Conservation (phyloP, 2,888 invertebrate species). For the Sesia apiformis region DNA sequence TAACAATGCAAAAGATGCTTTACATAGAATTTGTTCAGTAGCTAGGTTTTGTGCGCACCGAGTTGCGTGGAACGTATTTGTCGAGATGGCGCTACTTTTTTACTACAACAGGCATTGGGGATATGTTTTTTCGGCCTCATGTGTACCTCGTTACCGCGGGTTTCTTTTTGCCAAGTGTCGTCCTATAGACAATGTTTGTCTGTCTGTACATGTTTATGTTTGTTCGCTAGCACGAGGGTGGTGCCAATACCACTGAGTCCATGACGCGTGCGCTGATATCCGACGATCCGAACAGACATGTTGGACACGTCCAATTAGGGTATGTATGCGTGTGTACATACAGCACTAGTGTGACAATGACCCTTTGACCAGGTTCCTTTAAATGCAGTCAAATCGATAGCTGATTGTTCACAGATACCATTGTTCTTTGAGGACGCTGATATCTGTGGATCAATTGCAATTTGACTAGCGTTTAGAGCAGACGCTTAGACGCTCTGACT, state of each 20-base stretch:
- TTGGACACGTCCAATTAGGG: conserved; percentile 96
- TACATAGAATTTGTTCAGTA: not conserved
- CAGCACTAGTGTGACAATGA: conserved; percentile 49
- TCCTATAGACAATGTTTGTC: conserved; percentile 47
- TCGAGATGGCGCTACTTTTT: conserved; percentile 67
- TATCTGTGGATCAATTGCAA: no score
- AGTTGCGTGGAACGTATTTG: conserved; percentile 3
- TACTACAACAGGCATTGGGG: conserved; percentile 66
- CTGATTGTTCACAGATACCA: not conserved
- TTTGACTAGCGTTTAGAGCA: no score
- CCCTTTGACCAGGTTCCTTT: conserved; percentile 10
- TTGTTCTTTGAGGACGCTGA: no score
- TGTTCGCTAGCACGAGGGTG: conserved; percentile 92
- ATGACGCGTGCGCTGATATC: conserved; percentile 96
- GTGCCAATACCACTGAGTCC: conserved; percentile 93
- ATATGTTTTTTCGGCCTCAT: conserved; percentile 22
- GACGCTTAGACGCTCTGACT: no score
- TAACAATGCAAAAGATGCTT: conserved; percentile 40
- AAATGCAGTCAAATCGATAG: not conserved
- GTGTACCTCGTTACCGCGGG: conserved; percentile 25
- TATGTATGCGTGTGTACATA: conserved; percentile 81
- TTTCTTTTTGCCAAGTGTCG: conserved; percentile 1
- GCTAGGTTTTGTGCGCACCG: not conserved
- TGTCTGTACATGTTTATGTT: conserved; percentile 71
- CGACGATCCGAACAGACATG: conserved; percentile 92